Base-by-base conservation (phyloP, 2,888 invertebrate genomes). In the Drosophila testacea region DNA sequence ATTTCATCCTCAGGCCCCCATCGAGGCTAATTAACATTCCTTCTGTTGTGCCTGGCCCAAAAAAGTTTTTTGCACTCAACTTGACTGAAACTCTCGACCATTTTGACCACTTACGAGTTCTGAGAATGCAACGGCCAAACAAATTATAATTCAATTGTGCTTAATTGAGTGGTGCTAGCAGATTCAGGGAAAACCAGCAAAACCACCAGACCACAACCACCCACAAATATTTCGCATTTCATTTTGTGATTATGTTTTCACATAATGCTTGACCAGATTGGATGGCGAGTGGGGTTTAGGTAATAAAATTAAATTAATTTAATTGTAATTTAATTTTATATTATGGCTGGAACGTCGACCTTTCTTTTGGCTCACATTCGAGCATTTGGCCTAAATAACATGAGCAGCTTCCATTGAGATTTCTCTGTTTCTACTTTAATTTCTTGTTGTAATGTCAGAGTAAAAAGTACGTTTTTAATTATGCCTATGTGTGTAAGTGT, bases 141-240 rank as follows among this genome's bases (percentile, higher is more conserved):
- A 83, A 83, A 88, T 83, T 85, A 83, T 80, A 77, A 83, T 88
- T 88, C 69, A 80, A 85, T 83, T 83, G 83, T 52, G 70, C 73
- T 77, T 86, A 85, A 83, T 83, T 85, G 75, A 83, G 86, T 88
- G 78, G 62, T 74, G 59, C 69, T 59, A 34, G 48, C 34, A 7
- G 30, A 16, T 13, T 36, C 13, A 27, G 28, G 48, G 47, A 55
- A 32, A 51, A 71, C 77, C 86, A 68, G 47, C n/a, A 32, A 61
- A 85, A 77, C 80, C 68, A 63, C 71, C 47, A 61, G 38, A 11
- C 59, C 59, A 9, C 38, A 75, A 50, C 64, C 55, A 50, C 48
- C 62, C 69, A 62, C 59, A 81, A 66, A 77, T 70, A 65, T 65
- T 76, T 70, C 57, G 54, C 77, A 70, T 67, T 77, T 77, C 57